Evolutionary conservation across 2,888 invertebrate species (phyloP).

Genomic region (Synanthedon myopaeformis): DNA sequence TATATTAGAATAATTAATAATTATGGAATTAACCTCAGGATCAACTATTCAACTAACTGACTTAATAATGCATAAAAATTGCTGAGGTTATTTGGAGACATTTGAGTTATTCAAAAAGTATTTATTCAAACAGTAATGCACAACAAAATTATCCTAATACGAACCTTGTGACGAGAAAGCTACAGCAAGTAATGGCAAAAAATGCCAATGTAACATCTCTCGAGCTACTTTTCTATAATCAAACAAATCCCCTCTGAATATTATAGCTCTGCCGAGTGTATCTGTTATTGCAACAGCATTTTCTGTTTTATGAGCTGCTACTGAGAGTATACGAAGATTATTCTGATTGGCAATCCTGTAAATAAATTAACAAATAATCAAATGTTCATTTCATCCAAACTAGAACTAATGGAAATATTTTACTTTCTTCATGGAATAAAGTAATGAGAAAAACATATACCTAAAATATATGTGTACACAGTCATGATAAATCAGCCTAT

Average conservation of each 20-base stretch:
- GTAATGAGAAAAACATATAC: too few species aligned
- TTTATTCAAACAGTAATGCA: neutral
- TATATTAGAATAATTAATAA: too few species aligned
- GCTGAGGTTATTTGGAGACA: too few species aligned
- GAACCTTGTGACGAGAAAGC: slow-evolving; percentile 53
- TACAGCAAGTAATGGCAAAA: slow-evolving; percentile 43
- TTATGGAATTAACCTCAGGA: too few species aligned
- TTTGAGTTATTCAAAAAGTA: too few species aligned
- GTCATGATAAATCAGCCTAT: too few species aligned
- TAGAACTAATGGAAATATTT: too few species aligned
- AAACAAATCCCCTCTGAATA: slow-evolving; percentile 45
- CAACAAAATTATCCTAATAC: neutral
- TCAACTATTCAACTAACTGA: too few species aligned
- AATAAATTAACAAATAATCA: slow-evolving; percentile 4
- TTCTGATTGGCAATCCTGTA: slow-evolving; percentile 39
- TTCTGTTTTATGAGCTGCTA: slow-evolving; percentile 43
- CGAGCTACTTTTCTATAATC: slow-evolving; percentile 28
- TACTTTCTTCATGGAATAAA: too few species aligned
- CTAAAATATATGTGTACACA: too few species aligned
- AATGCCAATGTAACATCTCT: slow-evolving; percentile 61
- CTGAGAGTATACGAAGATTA: slow-evolving; percentile 36
- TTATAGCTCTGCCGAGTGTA: slow-evolving; percentile 42
- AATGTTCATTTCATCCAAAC: neutral
- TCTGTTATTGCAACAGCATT: slow-evolving; percentile 47
- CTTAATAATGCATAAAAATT: too few species aligned